Percentiles rank a stretch among this genome's conserved stretches.
These are phyloP conservation scores for Ferdinandea cuprea DNA, from an alignment of 2,888 invertebrate genomes.

Conservation along the genomic window DNA sequence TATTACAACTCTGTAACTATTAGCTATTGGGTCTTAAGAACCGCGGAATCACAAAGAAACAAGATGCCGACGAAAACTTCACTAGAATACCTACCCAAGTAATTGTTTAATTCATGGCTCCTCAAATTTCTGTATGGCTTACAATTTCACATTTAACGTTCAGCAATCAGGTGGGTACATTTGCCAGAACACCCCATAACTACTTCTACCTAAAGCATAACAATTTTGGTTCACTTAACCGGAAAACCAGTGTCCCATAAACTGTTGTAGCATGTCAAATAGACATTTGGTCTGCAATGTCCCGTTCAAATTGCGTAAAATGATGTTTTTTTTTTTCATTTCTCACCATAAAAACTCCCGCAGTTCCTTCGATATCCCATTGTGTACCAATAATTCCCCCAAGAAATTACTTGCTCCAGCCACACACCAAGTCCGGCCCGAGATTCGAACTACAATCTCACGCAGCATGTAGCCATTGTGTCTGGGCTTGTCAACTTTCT, in stretches of 20 bases:
- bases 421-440: constrained; percentile 55
- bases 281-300: constrained; percentile 66
- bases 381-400: constrained; percentile 59
- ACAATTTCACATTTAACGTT: too few species aligned
- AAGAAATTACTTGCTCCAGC: constrained; percentile 40
- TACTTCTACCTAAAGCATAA: neutral
- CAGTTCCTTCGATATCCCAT: constrained; percentile 68
- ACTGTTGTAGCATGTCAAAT: constrained; percentile 65
- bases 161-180: constrained; percentile 4
- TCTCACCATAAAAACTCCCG: constrained; percentile 67
- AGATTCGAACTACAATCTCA: constrained; percentile 56
- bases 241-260: constrained; percentile 65
- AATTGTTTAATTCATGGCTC: too few species aligned
- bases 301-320: constrained; percentile 22
- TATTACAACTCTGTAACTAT: too few species aligned
- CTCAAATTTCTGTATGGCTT: too few species aligned
- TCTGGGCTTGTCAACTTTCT: constrained; percentile 59
- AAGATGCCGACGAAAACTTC: too few species aligned
- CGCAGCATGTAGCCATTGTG: constrained; percentile 71
- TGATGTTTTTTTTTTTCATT: constrained; percentile 17
- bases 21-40: too few species aligned
- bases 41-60: too few species aligned
- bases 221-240: constrained; percentile 35
- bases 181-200: constrained; percentile 13
- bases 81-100: too few species aligned